These are phyloP conservation scores for Oscheius sp. DNA, from an alignment of 2,888 invertebrate species.

Conservation along the genomic window DNA sequence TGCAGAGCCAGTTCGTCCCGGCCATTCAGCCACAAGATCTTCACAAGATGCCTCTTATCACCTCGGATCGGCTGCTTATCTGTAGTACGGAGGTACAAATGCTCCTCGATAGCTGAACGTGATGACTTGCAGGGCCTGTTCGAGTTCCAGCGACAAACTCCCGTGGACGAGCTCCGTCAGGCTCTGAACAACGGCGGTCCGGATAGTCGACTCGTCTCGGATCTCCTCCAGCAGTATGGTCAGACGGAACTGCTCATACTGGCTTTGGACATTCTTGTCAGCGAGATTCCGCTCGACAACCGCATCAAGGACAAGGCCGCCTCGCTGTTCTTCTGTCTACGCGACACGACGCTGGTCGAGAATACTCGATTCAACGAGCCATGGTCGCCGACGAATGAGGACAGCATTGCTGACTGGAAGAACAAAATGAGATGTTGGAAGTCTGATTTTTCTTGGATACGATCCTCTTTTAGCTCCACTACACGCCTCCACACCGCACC, in stretches of 20 bases:
- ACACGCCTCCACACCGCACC: constrained; percentile 54
- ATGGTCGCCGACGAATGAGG: constrained; percentile 55
- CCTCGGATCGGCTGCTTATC: constrained; percentile 36
- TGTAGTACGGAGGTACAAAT: constrained; percentile 51
- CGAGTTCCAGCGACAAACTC: constrained; percentile 85
- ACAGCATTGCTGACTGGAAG: constrained; percentile 59
- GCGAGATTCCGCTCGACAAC: constrained; percentile 45
- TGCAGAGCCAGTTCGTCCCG: constrained; percentile 41
- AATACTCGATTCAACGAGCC: constrained; percentile 32
- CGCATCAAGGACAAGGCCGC: constrained; percentile 49
- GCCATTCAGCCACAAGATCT: constrained; percentile 42
- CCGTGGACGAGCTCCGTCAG: constrained; percentile 87
- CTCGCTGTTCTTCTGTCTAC: constrained; percentile 46
- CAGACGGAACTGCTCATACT: constrained; percentile 57
- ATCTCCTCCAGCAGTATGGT: constrained; percentile 80
- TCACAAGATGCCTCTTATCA: constrained; percentile 43
- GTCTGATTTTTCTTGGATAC: background rate
- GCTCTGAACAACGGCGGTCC: constrained; percentile 83
- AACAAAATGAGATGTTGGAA: constrained; percentile 44
- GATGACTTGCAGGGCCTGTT: constrained; percentile 80
- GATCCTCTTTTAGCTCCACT: constrained; percentile 50
- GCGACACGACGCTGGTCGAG: constrained; percentile 47
- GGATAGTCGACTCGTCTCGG: constrained; percentile 81
- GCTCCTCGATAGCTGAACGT: background rate
- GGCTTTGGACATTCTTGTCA: constrained; percentile 45